A percentile compares a stretch with the other conserved stretches of the same genome.
These are phyloP conservation scores for Chloebia gouldiae DNA, from an alignment of 2,113 vertebrate genomes.

Conservation along the genomic window DNA sequence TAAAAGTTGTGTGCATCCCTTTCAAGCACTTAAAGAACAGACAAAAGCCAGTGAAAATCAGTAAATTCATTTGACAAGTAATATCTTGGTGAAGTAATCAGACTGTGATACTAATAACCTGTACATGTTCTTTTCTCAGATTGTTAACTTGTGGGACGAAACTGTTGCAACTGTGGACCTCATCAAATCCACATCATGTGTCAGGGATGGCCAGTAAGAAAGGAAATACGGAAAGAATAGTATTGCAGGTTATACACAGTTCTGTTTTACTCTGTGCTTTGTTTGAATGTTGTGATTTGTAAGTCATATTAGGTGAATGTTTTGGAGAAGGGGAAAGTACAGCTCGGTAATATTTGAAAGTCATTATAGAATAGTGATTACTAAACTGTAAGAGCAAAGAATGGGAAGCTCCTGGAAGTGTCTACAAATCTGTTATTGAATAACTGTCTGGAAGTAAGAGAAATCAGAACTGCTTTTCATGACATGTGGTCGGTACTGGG, in stretches of 20 bases:
- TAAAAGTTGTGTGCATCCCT: background rate
- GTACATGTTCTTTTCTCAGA: constrained; percentile 56
- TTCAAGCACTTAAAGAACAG: background rate
- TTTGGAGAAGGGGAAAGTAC: background rate
- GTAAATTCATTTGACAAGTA: background rate
- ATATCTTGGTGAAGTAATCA: background rate
- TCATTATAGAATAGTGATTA: background rate
- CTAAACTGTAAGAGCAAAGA: background rate
- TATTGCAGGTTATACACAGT: constrained; percentile 84
- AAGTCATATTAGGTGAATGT: background rate
- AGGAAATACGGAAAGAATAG: constrained; percentile 82
- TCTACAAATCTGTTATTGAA: background rate
- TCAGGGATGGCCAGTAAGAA: constrained; percentile 71
- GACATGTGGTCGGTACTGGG: background rate
- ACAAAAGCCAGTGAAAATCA: background rate
- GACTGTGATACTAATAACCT: background rate
- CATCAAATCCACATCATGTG: constrained; percentile 63
- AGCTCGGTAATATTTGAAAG: background rate
- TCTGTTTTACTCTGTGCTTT: background rate
- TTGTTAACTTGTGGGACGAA: constrained; percentile 85
- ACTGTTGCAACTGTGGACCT: constrained; percentile 88
- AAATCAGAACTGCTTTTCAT: background rate
- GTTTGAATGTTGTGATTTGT: background rate
- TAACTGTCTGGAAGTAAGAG: background rate
- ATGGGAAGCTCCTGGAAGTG: background rate